phyloP scores from a whole-genome alignment of 2,888 invertebrate genomes.

The Polydrusus tereticollis region DNA sequence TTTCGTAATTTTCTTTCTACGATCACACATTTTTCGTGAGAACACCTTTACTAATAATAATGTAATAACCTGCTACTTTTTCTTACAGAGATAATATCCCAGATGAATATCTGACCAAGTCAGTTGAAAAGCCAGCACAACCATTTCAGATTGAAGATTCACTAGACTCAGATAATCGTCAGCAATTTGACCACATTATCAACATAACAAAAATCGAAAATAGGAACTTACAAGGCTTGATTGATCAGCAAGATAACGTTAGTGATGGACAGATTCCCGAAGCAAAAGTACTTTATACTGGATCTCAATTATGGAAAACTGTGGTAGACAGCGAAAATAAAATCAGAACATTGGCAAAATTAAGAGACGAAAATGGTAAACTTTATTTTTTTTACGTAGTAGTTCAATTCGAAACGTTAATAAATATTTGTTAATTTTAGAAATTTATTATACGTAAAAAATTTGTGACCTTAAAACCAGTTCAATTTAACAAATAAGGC shows the following conservation, averaged over 20 bases:
- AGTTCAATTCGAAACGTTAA: too few relatives aligned
- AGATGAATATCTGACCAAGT: background rate
- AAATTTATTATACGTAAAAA: too few relatives aligned
- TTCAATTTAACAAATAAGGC: too few relatives aligned
- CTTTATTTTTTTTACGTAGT: background rate
- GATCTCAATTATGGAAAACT: conserved; percentile 84
- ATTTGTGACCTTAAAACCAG: background rate
- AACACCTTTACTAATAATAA: background rate
- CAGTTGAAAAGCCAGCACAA: background rate
- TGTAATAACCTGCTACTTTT: background rate
- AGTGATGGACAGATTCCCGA: conserved; percentile 45
- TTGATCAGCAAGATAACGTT: background rate
- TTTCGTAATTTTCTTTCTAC: too few relatives aligned
- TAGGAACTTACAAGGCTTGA: background rate
- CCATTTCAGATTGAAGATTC: conserved; percentile 20
- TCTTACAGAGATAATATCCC: conserved; percentile 10
- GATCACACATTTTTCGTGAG: too few relatives aligned
- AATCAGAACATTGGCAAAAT: conserved; percentile 68
- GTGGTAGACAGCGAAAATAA: conserved; percentile 70
- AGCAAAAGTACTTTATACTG: conserved; percentile 74
- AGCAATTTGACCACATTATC: too few relatives aligned
- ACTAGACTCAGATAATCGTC: background rate
- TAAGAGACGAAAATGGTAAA: conserved; percentile 73
- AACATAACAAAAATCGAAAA: background rate
- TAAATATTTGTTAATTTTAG: too few relatives aligned